phyloP scores from a whole-genome alignment of 2,797 vertebrate genomes.

The Triplophysa bombifrons region DNA sequence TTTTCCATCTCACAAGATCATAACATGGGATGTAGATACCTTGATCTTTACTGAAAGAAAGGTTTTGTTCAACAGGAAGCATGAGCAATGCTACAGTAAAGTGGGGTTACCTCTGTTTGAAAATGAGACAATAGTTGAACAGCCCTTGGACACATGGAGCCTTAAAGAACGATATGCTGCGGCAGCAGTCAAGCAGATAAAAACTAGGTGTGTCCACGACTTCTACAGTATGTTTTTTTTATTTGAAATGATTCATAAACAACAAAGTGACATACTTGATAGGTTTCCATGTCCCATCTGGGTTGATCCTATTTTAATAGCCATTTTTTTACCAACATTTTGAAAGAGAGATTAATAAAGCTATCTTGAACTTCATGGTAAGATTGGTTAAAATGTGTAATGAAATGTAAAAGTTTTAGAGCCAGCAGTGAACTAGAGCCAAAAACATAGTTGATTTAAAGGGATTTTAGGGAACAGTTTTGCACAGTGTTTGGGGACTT shows the following conservation, averaged over 20 bases:
- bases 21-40: neutral
- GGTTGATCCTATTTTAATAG: neutral
- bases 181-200: constrained; percentile 79
- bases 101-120: constrained; percentile 89
- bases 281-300: no score
- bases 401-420: neutral
- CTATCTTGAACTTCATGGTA: neutral
- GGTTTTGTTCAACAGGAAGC: constrained; percentile 27
- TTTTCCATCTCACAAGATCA: neutral
- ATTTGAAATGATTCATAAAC: no score
- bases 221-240: neutral
- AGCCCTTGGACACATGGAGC: constrained; percentile 85
- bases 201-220: constrained; percentile 73
- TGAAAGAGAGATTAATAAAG: neutral
- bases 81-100: constrained; percentile 75
- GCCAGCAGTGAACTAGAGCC: neutral
- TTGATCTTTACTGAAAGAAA: constrained; percentile 11
- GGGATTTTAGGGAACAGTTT: constrained; percentile 23
- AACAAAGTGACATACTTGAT: no score
- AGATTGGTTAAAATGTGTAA: neutral
- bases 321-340: neutral
- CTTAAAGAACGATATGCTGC: constrained; percentile 79
- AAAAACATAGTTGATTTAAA: constrained; percentile 1
- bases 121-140: constrained; percentile 84
- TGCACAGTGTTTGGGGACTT: constrained; percentile 42